A percentile compares a stretch with the other conserved stretches of the same genome.
phyloP scores from a whole-genome alignment of 1,140 invertebrate genomes.

The Cryptotermes secundus region DNA sequence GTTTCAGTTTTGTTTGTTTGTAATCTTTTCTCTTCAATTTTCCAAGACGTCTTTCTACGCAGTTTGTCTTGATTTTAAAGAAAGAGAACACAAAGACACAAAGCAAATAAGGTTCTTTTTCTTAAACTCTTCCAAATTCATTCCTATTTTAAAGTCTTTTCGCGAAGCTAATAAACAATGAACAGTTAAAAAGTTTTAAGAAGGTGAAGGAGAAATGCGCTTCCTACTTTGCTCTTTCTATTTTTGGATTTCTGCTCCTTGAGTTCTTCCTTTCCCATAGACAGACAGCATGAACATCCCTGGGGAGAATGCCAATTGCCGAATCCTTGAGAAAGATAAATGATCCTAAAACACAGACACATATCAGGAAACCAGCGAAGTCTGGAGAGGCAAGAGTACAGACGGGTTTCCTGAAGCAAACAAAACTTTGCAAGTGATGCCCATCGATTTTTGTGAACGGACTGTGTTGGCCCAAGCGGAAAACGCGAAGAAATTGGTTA shows the following conservation, averaged over 20 bases:
- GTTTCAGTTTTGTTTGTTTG: slow-evolving; percentile 1
- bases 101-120: slow-evolving; percentile 6
- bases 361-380: neutral
- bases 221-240: neutral
- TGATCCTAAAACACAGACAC: neutral
- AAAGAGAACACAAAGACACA: neutral
- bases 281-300: slow-evolving; percentile 6
- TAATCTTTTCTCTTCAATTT: neutral
- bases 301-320: slow-evolving; percentile 5
- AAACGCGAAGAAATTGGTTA: slow-evolving; percentile 13
- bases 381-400: neutral
- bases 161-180: neutral
- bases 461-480: slow-evolving; percentile 7
- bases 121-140: neutral
- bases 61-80: neutral
- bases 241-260: neutral
- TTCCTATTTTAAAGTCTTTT: slow-evolving; percentile 8
- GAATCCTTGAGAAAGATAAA: slow-evolving; percentile 17
- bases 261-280: neutral
- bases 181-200: slow-evolving; percentile 9
- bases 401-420: slow-evolving; percentile 17
- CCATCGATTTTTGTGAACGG: neutral
- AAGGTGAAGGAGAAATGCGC: neutral
- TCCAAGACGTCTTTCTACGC: neutral
- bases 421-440: slow-evolving; percentile 13